Percentiles rank a stretch among this genome's conserved stretches.
Evolutionary conservation across 2,113 vertebrate species (phyloP).

Genomic region (Sander vitreus): DNA sequence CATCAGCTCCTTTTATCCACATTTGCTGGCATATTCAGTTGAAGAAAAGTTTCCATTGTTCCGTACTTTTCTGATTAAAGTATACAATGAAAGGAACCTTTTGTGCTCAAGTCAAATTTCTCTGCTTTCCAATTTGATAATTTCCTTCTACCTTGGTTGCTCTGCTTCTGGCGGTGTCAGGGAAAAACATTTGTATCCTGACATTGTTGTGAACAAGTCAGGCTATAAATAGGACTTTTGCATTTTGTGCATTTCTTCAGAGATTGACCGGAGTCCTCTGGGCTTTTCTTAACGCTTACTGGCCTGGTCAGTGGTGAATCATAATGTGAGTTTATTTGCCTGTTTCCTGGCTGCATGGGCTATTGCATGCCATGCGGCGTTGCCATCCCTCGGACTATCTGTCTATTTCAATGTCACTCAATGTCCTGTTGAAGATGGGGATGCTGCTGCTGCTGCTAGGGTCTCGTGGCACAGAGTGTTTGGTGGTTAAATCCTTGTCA

Average conservation of each 20-base stretch:
- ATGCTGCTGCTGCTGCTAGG: constrained; percentile 34
- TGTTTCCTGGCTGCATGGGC: constrained; percentile 36
- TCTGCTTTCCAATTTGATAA: constrained; percentile 9
- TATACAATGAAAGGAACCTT: constrained; percentile 5
- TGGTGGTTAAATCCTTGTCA: constrained; percentile 32
- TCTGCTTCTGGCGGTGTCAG: constrained; percentile 34
- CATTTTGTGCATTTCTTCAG: constrained; percentile 62
- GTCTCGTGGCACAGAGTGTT: constrained; percentile 1
- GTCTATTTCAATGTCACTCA: constrained; percentile 44
- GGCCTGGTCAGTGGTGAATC: constrained; percentile 55
- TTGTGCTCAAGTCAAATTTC: background rate
- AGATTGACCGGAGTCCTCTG: constrained; percentile 61
- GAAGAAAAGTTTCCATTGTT: background rate
- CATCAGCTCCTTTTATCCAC: background rate
- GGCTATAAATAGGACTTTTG: constrained; percentile 68
- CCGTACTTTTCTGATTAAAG: background rate
- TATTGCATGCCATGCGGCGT: constrained; percentile 26
- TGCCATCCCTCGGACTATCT: constrained; percentile 13
- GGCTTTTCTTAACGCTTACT: constrained; percentile 52
- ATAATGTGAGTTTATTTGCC: constrained; percentile 40
- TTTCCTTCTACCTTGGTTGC: constrained; percentile 32
- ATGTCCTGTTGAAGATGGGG: constrained; percentile 25
- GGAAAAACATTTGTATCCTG: constrained; percentile 62
- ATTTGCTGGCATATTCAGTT: background rate
- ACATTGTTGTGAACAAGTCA: constrained; percentile 61